A percentile compares a stretch with the other conserved stretches of the same genome.
These are phyloP conservation scores for Isichthys henryi DNA, from an alignment of 2,113 vertebrate genomes.

Conservation along the genomic window DNA sequence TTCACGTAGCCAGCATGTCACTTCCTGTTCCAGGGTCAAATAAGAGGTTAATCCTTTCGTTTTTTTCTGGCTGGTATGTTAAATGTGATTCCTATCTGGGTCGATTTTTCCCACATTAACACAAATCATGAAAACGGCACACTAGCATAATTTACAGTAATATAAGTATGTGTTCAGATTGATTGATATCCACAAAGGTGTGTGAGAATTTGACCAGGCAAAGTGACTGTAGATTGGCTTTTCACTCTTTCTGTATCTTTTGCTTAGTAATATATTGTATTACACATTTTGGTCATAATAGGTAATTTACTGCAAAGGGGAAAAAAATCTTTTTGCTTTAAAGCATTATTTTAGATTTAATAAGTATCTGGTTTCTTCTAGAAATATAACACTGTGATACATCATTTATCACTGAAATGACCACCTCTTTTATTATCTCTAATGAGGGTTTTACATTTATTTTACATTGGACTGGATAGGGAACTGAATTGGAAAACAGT, in stretches of 20 bases:
- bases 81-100: neutral
- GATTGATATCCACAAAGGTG: neutral
- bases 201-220: neutral
- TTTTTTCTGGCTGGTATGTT: neutral
- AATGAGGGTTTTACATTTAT: neutral
- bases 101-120: neutral
- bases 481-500: neutral
- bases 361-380: neutral
- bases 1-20: neutral
- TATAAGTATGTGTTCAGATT: neutral
- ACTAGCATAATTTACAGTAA: neutral
- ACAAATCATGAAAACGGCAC: neutral
- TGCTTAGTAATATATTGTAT: neutral
- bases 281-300: neutral
- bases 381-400: neutral
- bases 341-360: neutral
- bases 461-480: neutral
- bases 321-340: neutral
- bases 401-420: neutral
- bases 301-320: neutral
- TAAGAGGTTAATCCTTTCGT: neutral
- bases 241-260: neutral
- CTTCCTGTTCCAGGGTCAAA: neutral
- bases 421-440: neutral
- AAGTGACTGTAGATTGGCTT: conserved; percentile 1